These are phyloP conservation scores for Masnerella sp. DNA, from an alignment of 2,888 invertebrate species.

Conservation along the genomic window DNA sequence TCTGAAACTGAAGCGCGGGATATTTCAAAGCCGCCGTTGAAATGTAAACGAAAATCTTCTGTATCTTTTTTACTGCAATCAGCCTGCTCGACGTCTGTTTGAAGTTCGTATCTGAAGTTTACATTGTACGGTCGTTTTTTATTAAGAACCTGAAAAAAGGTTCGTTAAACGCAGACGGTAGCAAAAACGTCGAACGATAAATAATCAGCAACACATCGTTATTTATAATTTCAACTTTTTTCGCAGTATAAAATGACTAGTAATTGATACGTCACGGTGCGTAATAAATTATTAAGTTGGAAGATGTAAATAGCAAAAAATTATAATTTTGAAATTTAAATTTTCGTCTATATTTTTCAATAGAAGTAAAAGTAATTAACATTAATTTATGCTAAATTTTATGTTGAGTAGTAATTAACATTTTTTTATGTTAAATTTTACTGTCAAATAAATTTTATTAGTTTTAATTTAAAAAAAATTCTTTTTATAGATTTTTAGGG, in stretches of 20 bases:
- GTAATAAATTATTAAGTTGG: too few relatives aligned
- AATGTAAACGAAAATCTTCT: constrained; percentile 38
- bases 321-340: too few relatives aligned
- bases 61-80: constrained; percentile 35
- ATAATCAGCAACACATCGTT: background rate
- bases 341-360: too few relatives aligned
- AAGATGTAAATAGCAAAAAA: too few relatives aligned
- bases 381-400: too few relatives aligned
- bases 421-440: too few relatives aligned
- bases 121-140: constrained; percentile 18
- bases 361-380: too few relatives aligned
- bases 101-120: constrained; percentile 34
- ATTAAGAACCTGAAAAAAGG: background rate
- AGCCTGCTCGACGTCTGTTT: constrained; percentile 29
- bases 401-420: too few relatives aligned
- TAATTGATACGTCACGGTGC: too few relatives aligned
- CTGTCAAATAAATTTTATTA: too few relatives aligned
- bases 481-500: too few relatives aligned
- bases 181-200: background rate
- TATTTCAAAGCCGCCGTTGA: constrained; percentile 27
- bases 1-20: constrained; percentile 10
- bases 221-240: background rate
- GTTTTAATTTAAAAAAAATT: too few relatives aligned
- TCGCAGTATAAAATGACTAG: background rate
- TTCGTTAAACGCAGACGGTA: background rate